phyloP scores from a whole-genome alignment of 2,888 invertebrate genomes.

The Schrankia costaestrigalis region DNA sequence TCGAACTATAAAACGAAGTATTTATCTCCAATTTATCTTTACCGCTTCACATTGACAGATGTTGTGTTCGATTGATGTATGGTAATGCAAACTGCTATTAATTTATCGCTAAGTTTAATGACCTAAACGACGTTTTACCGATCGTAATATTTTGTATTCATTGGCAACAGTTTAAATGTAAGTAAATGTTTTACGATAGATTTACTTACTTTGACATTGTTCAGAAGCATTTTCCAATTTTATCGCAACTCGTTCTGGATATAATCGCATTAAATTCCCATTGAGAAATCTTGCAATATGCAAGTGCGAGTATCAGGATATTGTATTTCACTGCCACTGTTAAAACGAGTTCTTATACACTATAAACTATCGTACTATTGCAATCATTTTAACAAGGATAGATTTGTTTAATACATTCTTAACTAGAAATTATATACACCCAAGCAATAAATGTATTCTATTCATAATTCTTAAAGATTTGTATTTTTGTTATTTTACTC shows the following conservation, averaged over 20 bases:
- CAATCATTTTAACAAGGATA: not conserved
- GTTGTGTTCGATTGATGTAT: conserved; percentile 46
- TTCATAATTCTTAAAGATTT: conserved; percentile 7
- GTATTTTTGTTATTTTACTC: conserved; percentile 13
- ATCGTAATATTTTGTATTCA: conserved; percentile 50
- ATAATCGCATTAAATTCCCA: conserved; percentile 50
- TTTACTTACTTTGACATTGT: conserved; percentile 67
- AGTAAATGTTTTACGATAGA: conserved; percentile 59
- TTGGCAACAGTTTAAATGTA: conserved; percentile 50
- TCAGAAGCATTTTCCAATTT: conserved; percentile 59
- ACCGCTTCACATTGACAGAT: conserved; percentile 51
- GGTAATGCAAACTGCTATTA: conserved; percentile 53
- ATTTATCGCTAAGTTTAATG: conserved; percentile 48
- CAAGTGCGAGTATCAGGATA: conserved; percentile 34
- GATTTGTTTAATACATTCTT: not conserved
- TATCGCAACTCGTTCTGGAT: conserved; percentile 56
- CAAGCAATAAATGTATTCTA: too few relatives aligned
- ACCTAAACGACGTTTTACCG: conserved; percentile 37
- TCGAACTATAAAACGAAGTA: conserved; percentile 42
- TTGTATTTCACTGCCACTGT: conserved; percentile 14
- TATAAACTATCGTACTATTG: conserved; percentile 3
- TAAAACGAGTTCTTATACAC: conserved; percentile 2
- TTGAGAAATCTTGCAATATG: conserved; percentile 31
- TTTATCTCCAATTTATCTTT: conserved; percentile 52
- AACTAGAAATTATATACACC: not conserved